Evolutionary conservation across 2,888 invertebrate genomes (phyloP).

Genomic region (Drosophila macrospina): DNA sequence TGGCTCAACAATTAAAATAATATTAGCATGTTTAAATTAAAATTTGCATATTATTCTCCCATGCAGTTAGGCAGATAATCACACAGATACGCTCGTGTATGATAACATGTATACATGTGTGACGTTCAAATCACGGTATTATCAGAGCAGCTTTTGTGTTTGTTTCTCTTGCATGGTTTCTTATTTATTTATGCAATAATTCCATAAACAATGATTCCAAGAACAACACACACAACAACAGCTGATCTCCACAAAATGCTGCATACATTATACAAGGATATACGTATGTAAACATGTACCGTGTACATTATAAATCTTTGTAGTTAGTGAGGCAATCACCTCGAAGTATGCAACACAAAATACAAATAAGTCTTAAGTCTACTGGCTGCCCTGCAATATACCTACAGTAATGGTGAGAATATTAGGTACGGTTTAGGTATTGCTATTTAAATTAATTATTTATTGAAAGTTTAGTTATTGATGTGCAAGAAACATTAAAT

Average conservation of each 20-base stretch:
- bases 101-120: constrained; percentile 5
- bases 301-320: not conserved
- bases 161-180: constrained; percentile 37
- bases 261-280: constrained; percentile 23
- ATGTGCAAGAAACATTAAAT: no score
- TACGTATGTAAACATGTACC: constrained; percentile 3
- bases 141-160: constrained; percentile 52
- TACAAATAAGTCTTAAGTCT: not conserved
- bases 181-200: constrained; percentile 62
- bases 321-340: constrained; percentile 5
- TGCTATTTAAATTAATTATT: no score
- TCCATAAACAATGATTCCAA: constrained; percentile 62
- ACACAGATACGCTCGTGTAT: not conserved
- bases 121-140: constrained; percentile 35
- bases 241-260: constrained; percentile 38
- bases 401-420: not conserved
- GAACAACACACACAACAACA: constrained; percentile 31
- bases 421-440: not conserved
- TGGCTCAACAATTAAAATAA: constrained; percentile 66
- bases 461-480: no score
- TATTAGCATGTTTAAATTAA: constrained; percentile 55
- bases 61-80: constrained; percentile 22
- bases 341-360: constrained; percentile 49
- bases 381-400: no score
- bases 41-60: constrained; percentile 57